Evolutionary conservation across 2,888 invertebrate genomes (phyloP).

Genomic region (Andrena marginata): DNA sequence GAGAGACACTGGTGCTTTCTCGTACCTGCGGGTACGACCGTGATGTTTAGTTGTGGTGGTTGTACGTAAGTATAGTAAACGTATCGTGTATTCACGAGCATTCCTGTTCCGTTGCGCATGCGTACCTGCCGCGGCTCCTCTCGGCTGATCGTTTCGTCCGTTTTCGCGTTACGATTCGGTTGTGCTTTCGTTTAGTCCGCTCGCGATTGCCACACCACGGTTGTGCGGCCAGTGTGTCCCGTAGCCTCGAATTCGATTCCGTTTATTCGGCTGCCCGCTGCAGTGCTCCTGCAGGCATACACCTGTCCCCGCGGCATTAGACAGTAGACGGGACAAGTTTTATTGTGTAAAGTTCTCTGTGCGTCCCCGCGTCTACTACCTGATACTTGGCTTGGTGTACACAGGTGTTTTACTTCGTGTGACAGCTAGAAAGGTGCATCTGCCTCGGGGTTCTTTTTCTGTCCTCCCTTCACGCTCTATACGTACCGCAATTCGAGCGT

Average conservation of each 20-base stretch:
- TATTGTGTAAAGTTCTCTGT: slow-evolving; percentile 15
- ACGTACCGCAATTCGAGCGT: slow-evolving; percentile 22
- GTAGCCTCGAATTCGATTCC: slow-evolving; percentile 19
- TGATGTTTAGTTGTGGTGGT: slow-evolving; percentile 62
- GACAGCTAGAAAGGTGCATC: slow-evolving; percentile 61
- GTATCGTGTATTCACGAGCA: slow-evolving; percentile 45
- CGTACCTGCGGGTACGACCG: slow-evolving; percentile 76
- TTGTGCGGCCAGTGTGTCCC: background rate
- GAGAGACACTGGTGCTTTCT: slow-evolving; percentile 78
- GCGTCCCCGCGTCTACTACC: slow-evolving; percentile 31
- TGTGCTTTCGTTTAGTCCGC: slow-evolving; percentile 63
- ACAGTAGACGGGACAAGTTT: background rate
- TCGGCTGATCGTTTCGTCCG: slow-evolving; percentile 66
- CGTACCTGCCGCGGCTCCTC: slow-evolving; percentile 61
- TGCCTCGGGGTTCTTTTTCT: slow-evolving; percentile 41
- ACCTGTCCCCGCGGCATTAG: background rate
- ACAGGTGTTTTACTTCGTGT: slow-evolving; percentile 60
- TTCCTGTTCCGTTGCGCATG: slow-evolving; percentile 66
- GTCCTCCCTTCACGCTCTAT: slow-evolving; percentile 8
- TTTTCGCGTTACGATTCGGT: slow-evolving; percentile 68
- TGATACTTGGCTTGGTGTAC: slow-evolving; percentile 34
- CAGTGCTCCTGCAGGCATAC: background rate
- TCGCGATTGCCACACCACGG: slow-evolving; percentile 46
- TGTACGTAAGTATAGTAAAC: slow-evolving; percentile 41
- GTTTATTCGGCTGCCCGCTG: slow-evolving; percentile 17